Conservation (phyloP, 2,113 vertebrate genomes). For the Diphyllodes magnificus region DNA sequence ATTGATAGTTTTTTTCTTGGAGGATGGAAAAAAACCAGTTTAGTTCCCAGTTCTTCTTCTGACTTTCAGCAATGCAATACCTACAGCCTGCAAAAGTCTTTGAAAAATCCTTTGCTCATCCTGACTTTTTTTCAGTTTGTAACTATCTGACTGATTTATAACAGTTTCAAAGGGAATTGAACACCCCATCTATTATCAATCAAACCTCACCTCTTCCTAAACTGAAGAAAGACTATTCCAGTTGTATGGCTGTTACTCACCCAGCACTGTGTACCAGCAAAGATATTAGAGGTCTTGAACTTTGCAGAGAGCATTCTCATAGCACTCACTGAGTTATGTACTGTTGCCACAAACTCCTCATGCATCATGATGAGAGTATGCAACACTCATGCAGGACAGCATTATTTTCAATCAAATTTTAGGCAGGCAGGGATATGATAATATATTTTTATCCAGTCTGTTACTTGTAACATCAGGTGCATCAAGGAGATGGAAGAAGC, state of each 20-base stretch:
- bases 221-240: neutral
- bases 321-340: neutral
- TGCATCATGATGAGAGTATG: neutral
- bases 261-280: neutral
- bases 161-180: slow-evolving; percentile 18
- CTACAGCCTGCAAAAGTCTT: neutral
- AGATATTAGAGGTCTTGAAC: slow-evolving; percentile 26
- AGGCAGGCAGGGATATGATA: neutral
- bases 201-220: neutral
- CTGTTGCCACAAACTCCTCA: neutral
- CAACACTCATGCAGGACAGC: neutral
- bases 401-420: neutral
- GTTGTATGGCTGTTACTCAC: neutral
- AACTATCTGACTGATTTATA: neutral
- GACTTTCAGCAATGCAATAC: neutral
- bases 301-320: neutral
- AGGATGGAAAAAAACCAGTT: neutral
- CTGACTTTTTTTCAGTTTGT: neutral
- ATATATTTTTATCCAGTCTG: neutral
- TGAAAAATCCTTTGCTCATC: neutral
- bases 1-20: fast-evolving
- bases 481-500: neutral
- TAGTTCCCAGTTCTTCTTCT: neutral
- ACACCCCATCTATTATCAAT: neutral
- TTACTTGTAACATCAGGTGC: neutral